These are phyloP conservation scores for Euphydryas editha DNA, from an alignment of 2,888 invertebrate genomes.

Conservation along the genomic window DNA sequence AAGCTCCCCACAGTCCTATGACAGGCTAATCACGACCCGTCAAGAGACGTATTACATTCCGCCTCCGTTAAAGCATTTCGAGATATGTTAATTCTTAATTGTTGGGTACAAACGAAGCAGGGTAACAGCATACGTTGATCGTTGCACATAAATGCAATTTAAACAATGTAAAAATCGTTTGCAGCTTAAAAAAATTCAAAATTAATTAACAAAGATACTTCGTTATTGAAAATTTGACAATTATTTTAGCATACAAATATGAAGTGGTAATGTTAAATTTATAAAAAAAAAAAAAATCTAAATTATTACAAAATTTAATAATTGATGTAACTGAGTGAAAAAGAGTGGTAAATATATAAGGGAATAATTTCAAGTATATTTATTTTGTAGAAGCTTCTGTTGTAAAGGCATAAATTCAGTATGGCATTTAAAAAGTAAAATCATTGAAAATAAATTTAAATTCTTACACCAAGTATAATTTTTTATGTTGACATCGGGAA, in stretches of 20 bases:
- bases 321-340: neutral
- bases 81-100: constrained; percentile 46
- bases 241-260: too few species aligned
- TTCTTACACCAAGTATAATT: neutral
- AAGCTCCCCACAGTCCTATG: constrained; percentile 56
- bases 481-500: constrained; percentile 23
- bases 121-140: constrained; percentile 6
- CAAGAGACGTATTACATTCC: constrained; percentile 59
- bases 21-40: constrained; percentile 71
- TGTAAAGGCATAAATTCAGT: neutral
- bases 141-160: constrained; percentile 3
- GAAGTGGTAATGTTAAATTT: too few species aligned
- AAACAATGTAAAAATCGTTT: neutral
- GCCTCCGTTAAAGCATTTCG: constrained; percentile 42
- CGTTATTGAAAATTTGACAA: neutral
- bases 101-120: constrained; percentile 31
- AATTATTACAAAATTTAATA: neutral
- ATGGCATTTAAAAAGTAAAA: neutral
- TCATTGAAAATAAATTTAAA: constrained; percentile 10
- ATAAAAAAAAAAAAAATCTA: too few species aligned
- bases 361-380: neutral
- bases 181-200: neutral
- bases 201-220: neutral
- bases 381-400: neutral
- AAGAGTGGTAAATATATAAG: neutral